phyloP scores from a whole-genome alignment of 2,888 invertebrate species.

The Gibbula magus region DNA sequence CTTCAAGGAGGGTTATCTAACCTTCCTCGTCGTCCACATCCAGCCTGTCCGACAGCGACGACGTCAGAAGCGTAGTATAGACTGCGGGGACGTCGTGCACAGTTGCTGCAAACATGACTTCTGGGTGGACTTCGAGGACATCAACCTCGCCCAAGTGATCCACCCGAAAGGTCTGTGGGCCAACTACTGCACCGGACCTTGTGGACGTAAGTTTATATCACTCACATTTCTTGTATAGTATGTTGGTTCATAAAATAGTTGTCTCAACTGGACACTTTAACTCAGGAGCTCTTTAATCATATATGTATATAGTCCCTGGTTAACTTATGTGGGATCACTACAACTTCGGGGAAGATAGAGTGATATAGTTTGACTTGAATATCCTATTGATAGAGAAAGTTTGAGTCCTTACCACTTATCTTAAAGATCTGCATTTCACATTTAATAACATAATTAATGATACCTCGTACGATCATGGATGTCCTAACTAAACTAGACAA shows the following conservation, averaged over 20 bases:
- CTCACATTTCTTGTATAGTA: no score
- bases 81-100: slow-evolving; percentile 45
- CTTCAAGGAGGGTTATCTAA: slow-evolving; percentile 46
- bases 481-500: neutral
- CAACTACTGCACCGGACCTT: slow-evolving; percentile 60
- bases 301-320: neutral
- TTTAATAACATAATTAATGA: no score
- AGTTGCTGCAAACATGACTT: slow-evolving; percentile 54
- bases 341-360: no score
- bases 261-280: no score
- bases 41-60: slow-evolving; percentile 25
- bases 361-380: no score
- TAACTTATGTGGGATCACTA: neutral
- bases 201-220: slow-evolving; percentile 46
- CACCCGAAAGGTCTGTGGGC: slow-evolving; percentile 48
- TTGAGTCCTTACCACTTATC: neutral
- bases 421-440: no score
- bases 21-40: slow-evolving; percentile 54
- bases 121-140: slow-evolving; percentile 52
- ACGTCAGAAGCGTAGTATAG: slow-evolving; percentile 37
- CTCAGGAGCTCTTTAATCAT: no score
- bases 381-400: no score
- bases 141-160: slow-evolving; percentile 54
- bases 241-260: no score
- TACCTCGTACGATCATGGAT: no score